Conservation (phyloP, 2,888 invertebrate species). For the Eretmocerus hayati region DNA sequence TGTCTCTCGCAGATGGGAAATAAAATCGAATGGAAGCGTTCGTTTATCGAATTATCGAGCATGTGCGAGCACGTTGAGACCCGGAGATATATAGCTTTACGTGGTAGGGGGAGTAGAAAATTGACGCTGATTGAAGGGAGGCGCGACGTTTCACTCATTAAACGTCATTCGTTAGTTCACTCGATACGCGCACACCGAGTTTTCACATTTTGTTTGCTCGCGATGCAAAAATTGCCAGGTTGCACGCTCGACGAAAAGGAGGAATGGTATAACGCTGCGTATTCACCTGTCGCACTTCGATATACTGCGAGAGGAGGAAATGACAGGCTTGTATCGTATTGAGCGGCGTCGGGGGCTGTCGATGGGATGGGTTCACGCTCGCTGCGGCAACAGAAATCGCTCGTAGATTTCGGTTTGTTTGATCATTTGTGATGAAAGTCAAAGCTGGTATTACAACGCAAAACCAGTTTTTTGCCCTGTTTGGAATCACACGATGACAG, state of each 20-base stretch:
- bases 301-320: no score
- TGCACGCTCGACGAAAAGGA: conserved; percentile 16
- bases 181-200: no score
- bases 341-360: no score
- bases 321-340: no score
- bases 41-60: conserved; percentile 23
- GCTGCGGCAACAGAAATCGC: no score
- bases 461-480: no score
- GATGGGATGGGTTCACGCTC: no score
- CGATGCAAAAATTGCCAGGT: conserved; percentile 16
- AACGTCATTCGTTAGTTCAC: conserved; percentile 22
- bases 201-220: conserved; percentile 15
- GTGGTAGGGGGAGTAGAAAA: conserved; percentile 6
- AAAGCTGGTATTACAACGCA: no score
- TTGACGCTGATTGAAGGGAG: conserved; percentile 24
- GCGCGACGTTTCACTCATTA: conserved; percentile 22
- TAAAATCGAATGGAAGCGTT: conserved; percentile 1
- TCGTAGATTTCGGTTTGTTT: no score
- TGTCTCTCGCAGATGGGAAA: no score
- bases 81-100: conserved; percentile 5
- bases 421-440: no score
- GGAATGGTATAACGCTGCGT: conserved; percentile 3
- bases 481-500: no score
- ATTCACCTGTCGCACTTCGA: neutral
- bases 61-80: neutral